Percentiles rank a stretch among this genome's conserved stretches.
Conservation (phyloP, 2,888 invertebrate species). For the Teinopalpus imperialis region DNA sequence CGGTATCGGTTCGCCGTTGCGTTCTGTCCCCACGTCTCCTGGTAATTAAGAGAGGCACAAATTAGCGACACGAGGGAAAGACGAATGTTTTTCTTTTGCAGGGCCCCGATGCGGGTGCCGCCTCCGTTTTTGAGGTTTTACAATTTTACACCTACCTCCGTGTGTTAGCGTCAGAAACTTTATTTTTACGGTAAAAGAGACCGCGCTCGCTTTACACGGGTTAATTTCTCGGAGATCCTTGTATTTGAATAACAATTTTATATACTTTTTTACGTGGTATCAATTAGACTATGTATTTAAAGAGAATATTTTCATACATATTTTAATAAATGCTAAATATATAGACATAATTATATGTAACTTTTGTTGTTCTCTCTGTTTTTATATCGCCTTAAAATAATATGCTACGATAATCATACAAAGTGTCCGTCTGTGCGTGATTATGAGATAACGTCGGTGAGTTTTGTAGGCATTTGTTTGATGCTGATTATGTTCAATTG, state of each 20-base stretch:
- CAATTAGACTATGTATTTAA: background rate
- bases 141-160: constrained; percentile 24
- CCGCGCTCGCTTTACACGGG: background rate
- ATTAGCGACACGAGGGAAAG: constrained; percentile 52
- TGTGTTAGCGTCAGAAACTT: constrained; percentile 21
- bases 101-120: constrained; percentile 34
- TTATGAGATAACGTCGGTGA: too few species aligned
- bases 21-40: constrained; percentile 42
- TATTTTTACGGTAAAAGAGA: constrained; percentile 20
- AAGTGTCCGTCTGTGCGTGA: too few species aligned
- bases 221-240: constrained; percentile 7
- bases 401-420: too few species aligned
- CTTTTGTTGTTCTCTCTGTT: too few species aligned
- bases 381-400: too few species aligned
- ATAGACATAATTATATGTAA: too few species aligned
- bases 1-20: constrained; percentile 25
- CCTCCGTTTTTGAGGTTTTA: constrained; percentile 29
- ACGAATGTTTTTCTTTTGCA: constrained; percentile 57
- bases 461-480: too few species aligned
- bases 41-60: constrained; percentile 64
- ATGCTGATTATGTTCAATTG: too few species aligned
- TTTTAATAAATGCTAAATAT: too few species aligned
- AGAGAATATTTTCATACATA: background rate
- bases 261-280: background rate
- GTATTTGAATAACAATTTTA: constrained; percentile 9